Conservation (phyloP, 2,113 vertebrate genomes). For the Hystrix brachyura region DNA sequence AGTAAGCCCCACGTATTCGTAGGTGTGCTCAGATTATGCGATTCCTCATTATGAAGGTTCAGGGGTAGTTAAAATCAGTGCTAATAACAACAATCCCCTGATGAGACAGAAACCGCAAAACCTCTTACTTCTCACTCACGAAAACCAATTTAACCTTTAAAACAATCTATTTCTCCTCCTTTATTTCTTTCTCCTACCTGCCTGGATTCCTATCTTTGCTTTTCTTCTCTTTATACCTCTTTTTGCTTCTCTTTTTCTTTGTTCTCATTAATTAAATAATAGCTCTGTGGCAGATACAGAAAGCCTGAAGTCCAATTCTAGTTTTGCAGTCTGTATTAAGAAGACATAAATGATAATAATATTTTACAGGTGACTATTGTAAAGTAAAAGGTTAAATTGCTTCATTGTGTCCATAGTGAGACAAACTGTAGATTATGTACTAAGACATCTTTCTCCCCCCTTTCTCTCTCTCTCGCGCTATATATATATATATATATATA, state of each 20-base stretch:
- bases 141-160: slow-evolving; percentile 50
- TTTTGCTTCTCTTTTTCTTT: background rate
- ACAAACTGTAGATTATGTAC: background rate
- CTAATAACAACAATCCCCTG: background rate
- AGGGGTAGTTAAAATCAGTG: background rate
- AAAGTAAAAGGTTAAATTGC: background rate
- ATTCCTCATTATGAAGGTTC: background rate
- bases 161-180: background rate
- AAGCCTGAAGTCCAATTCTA: background rate
- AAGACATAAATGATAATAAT: background rate
- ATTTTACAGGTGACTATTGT: background rate
- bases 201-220: background rate
- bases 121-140: background rate
- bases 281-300: background rate
- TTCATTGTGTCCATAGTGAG: background rate
- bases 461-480: background rate
- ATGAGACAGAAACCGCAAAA: background rate
- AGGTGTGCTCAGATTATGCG: background rate
- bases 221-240: background rate
- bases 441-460: background rate
- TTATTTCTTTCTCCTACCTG: background rate
- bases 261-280: slow-evolving; percentile 58
- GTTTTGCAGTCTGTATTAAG: background rate
- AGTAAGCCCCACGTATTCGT: background rate
- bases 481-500: background rate